phyloP scores from a whole-genome alignment of 2,797 vertebrate species.

The Megalops cyprinoides region DNA sequence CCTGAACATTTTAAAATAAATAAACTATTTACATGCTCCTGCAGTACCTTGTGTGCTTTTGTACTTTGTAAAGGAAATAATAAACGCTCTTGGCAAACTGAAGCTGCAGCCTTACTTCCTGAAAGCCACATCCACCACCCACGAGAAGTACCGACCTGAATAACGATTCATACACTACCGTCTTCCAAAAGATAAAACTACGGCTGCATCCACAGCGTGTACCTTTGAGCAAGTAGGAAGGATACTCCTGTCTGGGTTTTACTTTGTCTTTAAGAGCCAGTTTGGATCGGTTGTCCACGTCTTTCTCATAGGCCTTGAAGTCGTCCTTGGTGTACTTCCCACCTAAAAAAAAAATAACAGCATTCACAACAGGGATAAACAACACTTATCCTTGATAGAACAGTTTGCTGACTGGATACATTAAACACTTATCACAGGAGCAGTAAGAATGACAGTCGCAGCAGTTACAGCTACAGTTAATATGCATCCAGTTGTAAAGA shows the following conservation, averaged over 20 bases:
- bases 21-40: neutral
- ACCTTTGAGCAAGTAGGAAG: constrained; percentile 57
- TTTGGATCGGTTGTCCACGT: constrained; percentile 80
- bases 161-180: neutral
- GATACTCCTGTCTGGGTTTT: constrained; percentile 94
- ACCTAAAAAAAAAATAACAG: constrained; percentile 63
- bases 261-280: constrained; percentile 88
- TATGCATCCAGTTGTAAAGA: neutral
- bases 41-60: neutral
- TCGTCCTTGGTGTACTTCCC: constrained; percentile 93
- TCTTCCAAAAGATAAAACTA: neutral
- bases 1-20: neutral
- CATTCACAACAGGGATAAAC: neutral
- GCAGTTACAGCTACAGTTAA: neutral
- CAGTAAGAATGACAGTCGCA: neutral
- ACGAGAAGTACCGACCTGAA: neutral
- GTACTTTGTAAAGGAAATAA: neutral
- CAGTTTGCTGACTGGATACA: neutral
- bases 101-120: too few relatives aligned
- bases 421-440: neutral
- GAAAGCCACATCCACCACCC: too few relatives aligned
- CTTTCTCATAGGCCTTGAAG: constrained; percentile 94
- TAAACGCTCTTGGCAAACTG: neutral
- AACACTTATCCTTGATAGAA: neutral
- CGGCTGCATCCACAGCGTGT: neutral